Conservation (phyloP, 23 tunicate species). For the Trididemnum nubilum region DNA sequence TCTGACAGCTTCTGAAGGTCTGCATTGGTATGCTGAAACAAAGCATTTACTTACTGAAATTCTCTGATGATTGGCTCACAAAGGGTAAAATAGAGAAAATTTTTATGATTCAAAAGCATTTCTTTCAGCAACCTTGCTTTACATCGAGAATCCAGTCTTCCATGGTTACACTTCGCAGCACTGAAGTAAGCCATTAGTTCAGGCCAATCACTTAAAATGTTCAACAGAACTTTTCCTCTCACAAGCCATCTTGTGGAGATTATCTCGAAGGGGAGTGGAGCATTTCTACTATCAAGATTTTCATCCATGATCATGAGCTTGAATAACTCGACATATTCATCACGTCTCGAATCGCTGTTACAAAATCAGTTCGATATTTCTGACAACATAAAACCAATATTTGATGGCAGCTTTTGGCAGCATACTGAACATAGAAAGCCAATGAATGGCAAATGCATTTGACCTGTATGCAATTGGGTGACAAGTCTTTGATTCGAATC, state of each 20-base stretch:
- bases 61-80: slow-evolving; percentile 38
- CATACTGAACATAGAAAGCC: slow-evolving; percentile 42
- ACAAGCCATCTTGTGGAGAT: slow-evolving; percentile 39
- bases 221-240: slow-evolving; percentile 34
- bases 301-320: slow-evolving; percentile 29
- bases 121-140: slow-evolving; percentile 42
- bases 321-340: slow-evolving; percentile 15
- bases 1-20: slow-evolving; percentile 12
- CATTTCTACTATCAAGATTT: neutral
- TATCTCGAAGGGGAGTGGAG: slow-evolving; percentile 43
- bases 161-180: neutral
- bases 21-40: slow-evolving; percentile 8
- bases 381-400: slow-evolving; percentile 12
- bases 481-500: slow-evolving; percentile 32
- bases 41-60: slow-evolving; percentile 29
- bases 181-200: slow-evolving; percentile 23
- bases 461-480: slow-evolving; percentile 29
- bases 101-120: slow-evolving; percentile 26
- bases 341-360: slow-evolving; percentile 29
- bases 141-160: slow-evolving; percentile 2
- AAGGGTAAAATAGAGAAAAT: slow-evolving; percentile 41
- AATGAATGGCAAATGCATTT: slow-evolving; percentile 52
- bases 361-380: slow-evolving; percentile 43
- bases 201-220: slow-evolving; percentile 40
- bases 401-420: slow-evolving; percentile 40